These are phyloP conservation scores for Scotopteryx bipunctaria DNA, from an alignment of 2,888 invertebrate genomes.

Conservation along the genomic window DNA sequence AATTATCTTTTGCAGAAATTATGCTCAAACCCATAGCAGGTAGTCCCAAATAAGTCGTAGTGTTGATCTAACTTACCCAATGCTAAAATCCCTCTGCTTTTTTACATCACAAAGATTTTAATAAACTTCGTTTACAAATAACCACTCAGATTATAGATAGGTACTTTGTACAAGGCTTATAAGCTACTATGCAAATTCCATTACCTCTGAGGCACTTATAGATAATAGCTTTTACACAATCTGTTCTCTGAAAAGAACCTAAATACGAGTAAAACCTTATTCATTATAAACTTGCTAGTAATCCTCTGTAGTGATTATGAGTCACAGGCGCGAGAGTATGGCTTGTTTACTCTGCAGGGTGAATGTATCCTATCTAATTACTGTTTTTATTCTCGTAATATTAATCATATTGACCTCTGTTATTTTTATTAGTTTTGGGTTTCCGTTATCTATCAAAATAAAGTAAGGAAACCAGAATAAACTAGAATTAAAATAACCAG, in stretches of 20 bases:
- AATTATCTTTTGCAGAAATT: no score
- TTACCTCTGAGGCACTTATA: not conserved
- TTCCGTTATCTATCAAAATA: no score
- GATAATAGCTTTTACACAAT: conserved; percentile 24
- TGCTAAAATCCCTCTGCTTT: not conserved
- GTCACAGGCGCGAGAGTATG: conserved; percentile 3
- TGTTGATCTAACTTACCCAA: no score
- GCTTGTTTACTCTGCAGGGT: not conserved
- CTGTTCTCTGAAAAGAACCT: conserved; percentile 23
- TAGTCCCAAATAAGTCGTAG: no score
- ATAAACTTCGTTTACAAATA: not conserved
- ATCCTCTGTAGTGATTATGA: conserved; percentile 47
- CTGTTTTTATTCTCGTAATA: no score
- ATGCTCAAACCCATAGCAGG: no score
- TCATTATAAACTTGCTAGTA: conserved; percentile 71
- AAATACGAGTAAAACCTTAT: conserved; percentile 48
- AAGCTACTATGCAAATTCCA: conserved; percentile 10
- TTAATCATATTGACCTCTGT: no score
- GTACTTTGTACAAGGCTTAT: not conserved
- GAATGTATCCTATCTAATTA: no score
- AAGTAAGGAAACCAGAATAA: no score
- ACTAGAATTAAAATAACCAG: no score
- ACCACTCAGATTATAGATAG: not conserved
- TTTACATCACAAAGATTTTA: not conserved
- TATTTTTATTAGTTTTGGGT: no score